These are phyloP conservation scores for Rhagonycha lutea DNA, from an alignment of 2,888 invertebrate genomes.

Conservation along the genomic window DNA sequence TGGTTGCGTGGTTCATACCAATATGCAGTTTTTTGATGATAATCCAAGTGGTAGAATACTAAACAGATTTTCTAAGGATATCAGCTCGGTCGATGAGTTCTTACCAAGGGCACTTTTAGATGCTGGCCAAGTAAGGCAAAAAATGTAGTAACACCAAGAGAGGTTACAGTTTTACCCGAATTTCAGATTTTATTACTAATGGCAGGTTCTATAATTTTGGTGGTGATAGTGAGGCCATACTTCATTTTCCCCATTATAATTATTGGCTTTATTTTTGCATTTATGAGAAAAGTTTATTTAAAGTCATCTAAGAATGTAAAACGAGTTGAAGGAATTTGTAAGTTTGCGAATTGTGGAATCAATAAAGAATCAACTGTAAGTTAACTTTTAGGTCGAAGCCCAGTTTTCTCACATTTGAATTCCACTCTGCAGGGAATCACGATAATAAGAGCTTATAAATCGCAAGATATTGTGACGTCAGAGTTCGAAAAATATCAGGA, in stretches of 20 bases:
- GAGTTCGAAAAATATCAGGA: conserved; percentile 64
- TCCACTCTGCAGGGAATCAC: conserved; percentile 79
- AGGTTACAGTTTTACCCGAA: conserved; percentile 20
- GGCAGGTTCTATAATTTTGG: conserved; percentile 60
- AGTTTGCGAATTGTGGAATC: conserved; percentile 42
- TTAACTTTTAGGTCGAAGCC: conserved; percentile 71
- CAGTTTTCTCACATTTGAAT: conserved; percentile 81
- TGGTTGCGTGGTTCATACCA: conserved; percentile 57
- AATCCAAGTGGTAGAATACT: conserved; percentile 83
- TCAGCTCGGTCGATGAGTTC: conserved; percentile 77
- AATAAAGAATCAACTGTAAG: background rate
- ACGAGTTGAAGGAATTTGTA: conserved; percentile 68
- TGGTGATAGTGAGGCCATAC: conserved; percentile 59
- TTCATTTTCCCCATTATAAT: conserved; percentile 57
- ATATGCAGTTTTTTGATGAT: conserved; percentile 78
- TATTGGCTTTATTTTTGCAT: conserved; percentile 64
- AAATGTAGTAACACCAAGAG: background rate
- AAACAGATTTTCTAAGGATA: conserved; percentile 82
- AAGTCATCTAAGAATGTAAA: conserved; percentile 73
- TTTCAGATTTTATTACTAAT: conserved; percentile 55
- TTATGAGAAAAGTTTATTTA: conserved; percentile 67
- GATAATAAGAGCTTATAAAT: conserved; percentile 78
- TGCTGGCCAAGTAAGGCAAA: conserved; percentile 57
- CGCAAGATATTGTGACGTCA: conserved; percentile 65
- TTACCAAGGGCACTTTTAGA: conserved; percentile 70